These are phyloP conservation scores for Listronotus bonariensis DNA, from an alignment of 1,140 invertebrate genomes.

Conservation along the genomic window DNA sequence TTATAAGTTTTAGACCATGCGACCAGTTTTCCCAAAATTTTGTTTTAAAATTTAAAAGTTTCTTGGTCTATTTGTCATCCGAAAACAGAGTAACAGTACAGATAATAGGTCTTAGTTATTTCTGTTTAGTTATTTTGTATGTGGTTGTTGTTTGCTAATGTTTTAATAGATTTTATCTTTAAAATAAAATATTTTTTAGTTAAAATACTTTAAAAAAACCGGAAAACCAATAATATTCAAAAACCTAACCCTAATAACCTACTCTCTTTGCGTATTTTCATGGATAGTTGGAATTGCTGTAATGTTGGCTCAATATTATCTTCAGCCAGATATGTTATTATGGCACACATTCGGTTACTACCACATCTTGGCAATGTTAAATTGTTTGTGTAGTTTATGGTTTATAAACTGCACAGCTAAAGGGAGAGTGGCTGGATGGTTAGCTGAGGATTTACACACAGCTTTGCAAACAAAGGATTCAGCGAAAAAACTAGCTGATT, in stretches of 20 bases:
- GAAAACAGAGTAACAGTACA: too few relatives aligned
- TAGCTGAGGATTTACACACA: slow-evolving; percentile 63
- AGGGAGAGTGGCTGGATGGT: slow-evolving; percentile 64
- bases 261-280: slow-evolving; percentile 64
- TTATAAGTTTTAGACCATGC: too few relatives aligned
- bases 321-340: slow-evolving; percentile 68
- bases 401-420: slow-evolving; percentile 68
- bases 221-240: slow-evolving; percentile 67
- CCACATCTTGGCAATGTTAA: slow-evolving; percentile 71
- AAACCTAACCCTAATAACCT: slow-evolving; percentile 64
- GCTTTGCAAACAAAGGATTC: slow-evolving; percentile 64
- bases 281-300: slow-evolving; percentile 65
- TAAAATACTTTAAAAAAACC: slow-evolving; percentile 68
- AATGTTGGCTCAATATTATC: slow-evolving; percentile 67
- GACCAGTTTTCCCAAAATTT: too few relatives aligned
- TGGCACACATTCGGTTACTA: slow-evolving; percentile 73
- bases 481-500: slow-evolving; percentile 65
- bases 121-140: too few relatives aligned
- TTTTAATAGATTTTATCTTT: not conserved
- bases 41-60: too few relatives aligned
- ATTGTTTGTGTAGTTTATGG: slow-evolving; percentile 70
- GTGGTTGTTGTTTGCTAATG: too few relatives aligned
- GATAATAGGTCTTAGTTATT: too few relatives aligned
- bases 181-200: slow-evolving; percentile 52
- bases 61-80: too few relatives aligned